These are phyloP conservation scores for Saxidomus purpurata DNA, from an alignment of 1,140 invertebrate genomes.

Conservation along the genomic window DNA sequence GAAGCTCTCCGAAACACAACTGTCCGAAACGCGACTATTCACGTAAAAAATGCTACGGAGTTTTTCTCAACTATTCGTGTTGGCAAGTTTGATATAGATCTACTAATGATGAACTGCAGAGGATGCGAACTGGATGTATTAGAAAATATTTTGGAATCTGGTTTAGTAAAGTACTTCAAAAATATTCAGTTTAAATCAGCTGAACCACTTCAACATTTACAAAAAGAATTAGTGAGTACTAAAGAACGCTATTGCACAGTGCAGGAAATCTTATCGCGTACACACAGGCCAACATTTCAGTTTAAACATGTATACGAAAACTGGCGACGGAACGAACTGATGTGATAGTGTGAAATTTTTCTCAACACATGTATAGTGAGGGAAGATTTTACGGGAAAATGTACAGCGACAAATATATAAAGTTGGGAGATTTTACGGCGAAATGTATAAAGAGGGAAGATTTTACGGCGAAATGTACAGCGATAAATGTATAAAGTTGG, in stretches of 20 bases:
- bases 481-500: too few relatives aligned
- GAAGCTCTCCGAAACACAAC: not conserved
- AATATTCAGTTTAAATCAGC: not conserved
- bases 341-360: not conserved
- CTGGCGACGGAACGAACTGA: not conserved
- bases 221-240: not conserved
- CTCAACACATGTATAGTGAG: too few relatives aligned
- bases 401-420: too few relatives aligned
- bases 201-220: not conserved
- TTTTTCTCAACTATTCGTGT: not conserved
- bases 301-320: not conserved
- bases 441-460: too few relatives aligned
- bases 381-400: too few relatives aligned
- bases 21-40: not conserved
- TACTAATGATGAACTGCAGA: not conserved
- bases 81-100: not conserved
- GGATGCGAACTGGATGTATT: not conserved
- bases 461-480: too few relatives aligned
- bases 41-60: not conserved
- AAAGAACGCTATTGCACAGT: not conserved
- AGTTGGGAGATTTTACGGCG: too few relatives aligned
- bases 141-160: not conserved
- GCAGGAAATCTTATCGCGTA: not conserved
- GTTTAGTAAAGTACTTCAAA: not conserved
- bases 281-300: not conserved